Percentiles rank a stretch among this genome's conserved stretches.
Conservation (phyloP, 2,888 invertebrate species). For the Tyria jacobaeae region DNA sequence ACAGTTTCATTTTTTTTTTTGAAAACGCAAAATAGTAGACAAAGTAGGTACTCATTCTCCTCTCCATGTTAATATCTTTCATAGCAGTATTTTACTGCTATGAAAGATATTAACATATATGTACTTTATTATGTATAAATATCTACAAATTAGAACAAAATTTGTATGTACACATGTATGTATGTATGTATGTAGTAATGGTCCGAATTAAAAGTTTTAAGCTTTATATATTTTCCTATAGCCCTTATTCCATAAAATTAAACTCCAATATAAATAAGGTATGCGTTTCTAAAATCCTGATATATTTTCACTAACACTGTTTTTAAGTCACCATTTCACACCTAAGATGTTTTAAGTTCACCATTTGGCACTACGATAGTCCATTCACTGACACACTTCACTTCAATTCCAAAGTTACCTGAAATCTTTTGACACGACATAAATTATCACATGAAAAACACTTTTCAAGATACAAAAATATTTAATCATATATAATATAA, state of each 20-base stretch:
- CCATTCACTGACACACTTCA: constrained; percentile 71
- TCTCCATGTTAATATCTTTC: too few relatives aligned
- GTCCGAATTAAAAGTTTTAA: neutral
- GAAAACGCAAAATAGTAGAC: too few relatives aligned
- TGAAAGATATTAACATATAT: neutral
- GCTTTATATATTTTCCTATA: neutral
- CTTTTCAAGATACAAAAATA: constrained; percentile 31
- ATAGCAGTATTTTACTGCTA: too few relatives aligned
- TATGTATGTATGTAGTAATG: neutral
- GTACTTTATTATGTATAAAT: neutral
- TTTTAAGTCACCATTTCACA: too few relatives aligned
- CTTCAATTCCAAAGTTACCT: constrained; percentile 58
- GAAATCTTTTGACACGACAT: constrained; percentile 45
- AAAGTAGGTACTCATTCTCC: too few relatives aligned
- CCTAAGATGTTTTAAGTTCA: constrained; percentile 49
- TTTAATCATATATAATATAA: constrained; percentile 29
- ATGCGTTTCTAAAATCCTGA: neutral
- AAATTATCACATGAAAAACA: constrained; percentile 45
- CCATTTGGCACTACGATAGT: constrained; percentile 63
- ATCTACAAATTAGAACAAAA: neutral
- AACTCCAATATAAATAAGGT: neutral
- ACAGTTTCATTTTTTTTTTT: neutral
- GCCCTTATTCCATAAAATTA: neutral
- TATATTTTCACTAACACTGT: constrained; percentile 24
- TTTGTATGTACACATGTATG: neutral